Conservation (phyloP, 2,888 invertebrate species). For the Julus scanicus region DNA sequence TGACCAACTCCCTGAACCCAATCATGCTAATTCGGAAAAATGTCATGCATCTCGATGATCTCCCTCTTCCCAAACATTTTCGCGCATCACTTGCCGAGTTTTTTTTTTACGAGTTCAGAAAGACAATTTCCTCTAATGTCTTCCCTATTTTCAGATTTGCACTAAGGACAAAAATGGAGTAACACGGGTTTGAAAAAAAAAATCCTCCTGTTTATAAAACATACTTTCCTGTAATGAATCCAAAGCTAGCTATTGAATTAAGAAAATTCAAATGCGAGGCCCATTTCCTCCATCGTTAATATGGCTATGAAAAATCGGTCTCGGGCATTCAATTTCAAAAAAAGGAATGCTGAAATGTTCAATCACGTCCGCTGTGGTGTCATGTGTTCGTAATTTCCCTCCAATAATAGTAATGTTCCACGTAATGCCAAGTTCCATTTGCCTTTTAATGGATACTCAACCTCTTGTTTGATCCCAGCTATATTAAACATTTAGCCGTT, state of each 20-base stretch:
- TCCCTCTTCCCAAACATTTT: background rate
- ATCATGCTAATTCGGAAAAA: background rate
- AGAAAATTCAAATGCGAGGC: background rate
- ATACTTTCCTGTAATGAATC: slow-evolving; percentile 30
- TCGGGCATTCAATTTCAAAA: slow-evolving; percentile 3
- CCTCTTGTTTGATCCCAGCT: background rate
- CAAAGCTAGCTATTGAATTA: background rate
- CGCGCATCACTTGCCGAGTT: background rate
- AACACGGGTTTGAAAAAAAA: background rate
- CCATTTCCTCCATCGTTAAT: slow-evolving; percentile 21
- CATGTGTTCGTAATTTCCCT: slow-evolving; percentile 36
- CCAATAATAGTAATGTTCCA: slow-evolving; percentile 24
- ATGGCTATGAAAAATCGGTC: background rate
- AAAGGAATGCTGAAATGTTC: slow-evolving; percentile 23
- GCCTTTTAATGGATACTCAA: slow-evolving; percentile 26
- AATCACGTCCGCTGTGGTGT: slow-evolving; percentile 41
- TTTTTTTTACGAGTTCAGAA: background rate
- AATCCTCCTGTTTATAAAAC: background rate
- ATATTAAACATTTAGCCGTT: background rate
- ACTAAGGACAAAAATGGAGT: background rate
- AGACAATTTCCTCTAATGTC: background rate
- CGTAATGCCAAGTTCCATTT: background rate
- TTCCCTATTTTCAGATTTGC: background rate
- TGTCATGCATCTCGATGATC: background rate
- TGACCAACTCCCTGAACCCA: background rate